phyloP scores from a whole-genome alignment of 2,113 vertebrate species.

The Eulemur macaco region DNA sequence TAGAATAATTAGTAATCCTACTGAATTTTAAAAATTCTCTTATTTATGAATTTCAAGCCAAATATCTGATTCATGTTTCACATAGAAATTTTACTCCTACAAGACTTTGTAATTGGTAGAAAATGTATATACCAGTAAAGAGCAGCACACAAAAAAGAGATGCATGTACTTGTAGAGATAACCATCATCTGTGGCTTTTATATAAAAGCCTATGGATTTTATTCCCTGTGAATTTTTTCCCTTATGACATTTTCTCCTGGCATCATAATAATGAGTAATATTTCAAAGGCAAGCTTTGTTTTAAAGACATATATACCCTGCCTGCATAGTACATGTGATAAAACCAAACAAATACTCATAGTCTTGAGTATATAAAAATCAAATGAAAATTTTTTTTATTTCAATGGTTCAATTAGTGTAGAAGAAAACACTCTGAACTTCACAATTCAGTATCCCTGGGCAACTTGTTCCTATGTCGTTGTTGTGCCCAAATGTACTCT shows the following conservation, averaged over 20 bases:
- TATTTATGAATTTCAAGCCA: constrained; percentile 30
- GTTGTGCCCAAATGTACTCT: neutral
- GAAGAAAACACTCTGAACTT: neutral
- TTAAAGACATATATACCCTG: neutral
- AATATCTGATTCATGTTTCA: constrained; percentile 32
- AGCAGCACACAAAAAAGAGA: constrained; percentile 33
- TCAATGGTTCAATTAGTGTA: neutral
- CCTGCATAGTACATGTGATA: neutral
- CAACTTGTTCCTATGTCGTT: neutral
- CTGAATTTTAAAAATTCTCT: neutral
- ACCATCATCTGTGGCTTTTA: neutral
- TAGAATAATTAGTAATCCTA: neutral
- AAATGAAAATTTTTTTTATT: constrained; percentile 14
- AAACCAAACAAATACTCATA: constrained; percentile 29
- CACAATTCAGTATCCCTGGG: neutral
- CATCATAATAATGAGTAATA: neutral
- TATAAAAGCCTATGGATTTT: neutral
- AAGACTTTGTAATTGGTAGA: constrained; percentile 11
- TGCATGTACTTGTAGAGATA: neutral
- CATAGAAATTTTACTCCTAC: neutral
- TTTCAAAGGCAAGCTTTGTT: constrained; percentile 30
- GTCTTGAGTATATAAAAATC: neutral
- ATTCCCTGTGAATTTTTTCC: neutral
- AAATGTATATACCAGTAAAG: neutral
- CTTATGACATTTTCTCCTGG: neutral